These are phyloP conservation scores for Anoncus sp. DNA, from an alignment of 2,888 invertebrate genomes.

Conservation along the genomic window DNA sequence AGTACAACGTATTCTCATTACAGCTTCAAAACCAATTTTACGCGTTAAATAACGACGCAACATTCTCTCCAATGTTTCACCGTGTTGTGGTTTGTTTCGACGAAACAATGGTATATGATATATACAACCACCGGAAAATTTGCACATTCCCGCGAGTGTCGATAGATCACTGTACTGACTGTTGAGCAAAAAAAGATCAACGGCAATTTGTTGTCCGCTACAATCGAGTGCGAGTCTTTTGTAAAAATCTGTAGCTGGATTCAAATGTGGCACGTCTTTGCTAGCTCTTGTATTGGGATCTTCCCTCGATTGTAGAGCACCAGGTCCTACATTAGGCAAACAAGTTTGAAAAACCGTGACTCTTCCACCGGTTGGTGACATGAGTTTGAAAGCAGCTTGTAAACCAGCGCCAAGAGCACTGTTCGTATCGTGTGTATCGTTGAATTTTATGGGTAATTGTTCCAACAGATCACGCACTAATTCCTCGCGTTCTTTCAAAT, in stretches of 20 bases:
- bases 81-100: conserved; percentile 88
- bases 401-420: conserved; percentile 97
- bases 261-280: conserved; percentile 93
- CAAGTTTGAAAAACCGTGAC: conserved; percentile 97
- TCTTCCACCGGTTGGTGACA: conserved; percentile 96
- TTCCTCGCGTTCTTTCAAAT: conserved; percentile 93
- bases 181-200: conserved; percentile 97
- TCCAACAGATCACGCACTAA: conserved; percentile 89
- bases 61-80: conserved; percentile 90
- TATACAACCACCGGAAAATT: conserved; percentile 97
- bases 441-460: conserved; percentile 92
- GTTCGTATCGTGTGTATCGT: conserved; percentile 88
- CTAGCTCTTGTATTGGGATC: conserved; percentile 93
- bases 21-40: conserved; percentile 99
- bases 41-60: conserved; percentile 95
- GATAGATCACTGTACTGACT: conserved; percentile 97
- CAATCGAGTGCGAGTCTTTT: conserved; percentile 98
- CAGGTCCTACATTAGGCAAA: conserved; percentile 94
- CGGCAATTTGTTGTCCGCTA: conserved; percentile 97
- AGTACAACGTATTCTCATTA: conserved; percentile 98
- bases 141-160: conserved; percentile 96
- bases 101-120: conserved; percentile 96
- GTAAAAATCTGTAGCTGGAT: conserved; percentile 99
- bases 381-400: conserved; percentile 95
- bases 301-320: conserved; percentile 91